Evolutionary conservation across 2,797 vertebrate genomes (phyloP).

Genomic region (Nannoperca australis): DNA sequence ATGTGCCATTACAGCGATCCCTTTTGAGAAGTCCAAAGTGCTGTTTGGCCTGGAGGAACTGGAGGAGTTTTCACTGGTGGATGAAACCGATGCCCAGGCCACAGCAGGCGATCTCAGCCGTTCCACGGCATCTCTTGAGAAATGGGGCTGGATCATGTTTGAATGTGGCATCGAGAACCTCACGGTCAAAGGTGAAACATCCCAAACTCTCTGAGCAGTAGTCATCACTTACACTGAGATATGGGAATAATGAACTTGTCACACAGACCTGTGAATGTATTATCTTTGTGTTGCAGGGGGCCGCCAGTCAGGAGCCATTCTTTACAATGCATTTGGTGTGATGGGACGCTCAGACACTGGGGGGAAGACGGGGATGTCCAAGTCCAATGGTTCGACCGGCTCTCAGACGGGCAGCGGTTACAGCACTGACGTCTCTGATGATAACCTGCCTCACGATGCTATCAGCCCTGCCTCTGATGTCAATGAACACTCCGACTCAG

Average conservation of each 20-base stretch:
- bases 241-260: too few relatives aligned
- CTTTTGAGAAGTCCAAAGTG: constrained; percentile 98
- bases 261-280: background rate
- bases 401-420: constrained; percentile 98
- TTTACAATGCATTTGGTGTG: constrained; percentile 92
- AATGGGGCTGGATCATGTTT: constrained; percentile 99
- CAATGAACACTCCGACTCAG: constrained; percentile 91
- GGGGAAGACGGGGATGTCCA: constrained; percentile 88
- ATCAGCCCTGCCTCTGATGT: constrained; percentile 90
- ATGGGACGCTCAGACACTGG: constrained; percentile 89
- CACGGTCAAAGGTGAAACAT: constrained; percentile 92
- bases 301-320: constrained; percentile 94
- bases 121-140: constrained; percentile 90
- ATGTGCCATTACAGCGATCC: constrained; percentile 97
- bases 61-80: constrained; percentile 94
- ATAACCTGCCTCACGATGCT: constrained; percentile 92
- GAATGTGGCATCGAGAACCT: constrained; percentile 99
- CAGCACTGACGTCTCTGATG: constrained; percentile 97
- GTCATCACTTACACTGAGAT: background rate
- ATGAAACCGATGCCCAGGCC: constrained; percentile 91
- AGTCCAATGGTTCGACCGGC: constrained; percentile 94
- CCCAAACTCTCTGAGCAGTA: background rate
- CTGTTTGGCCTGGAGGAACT: constrained; percentile 97
- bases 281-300: constrained; percentile 85
- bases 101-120: constrained; percentile 84